Percentiles rank a stretch among this genome's conserved stretches.
Evolutionary conservation across 1,140 invertebrate species (phyloP).

Genomic region (Atta texana): DNA sequence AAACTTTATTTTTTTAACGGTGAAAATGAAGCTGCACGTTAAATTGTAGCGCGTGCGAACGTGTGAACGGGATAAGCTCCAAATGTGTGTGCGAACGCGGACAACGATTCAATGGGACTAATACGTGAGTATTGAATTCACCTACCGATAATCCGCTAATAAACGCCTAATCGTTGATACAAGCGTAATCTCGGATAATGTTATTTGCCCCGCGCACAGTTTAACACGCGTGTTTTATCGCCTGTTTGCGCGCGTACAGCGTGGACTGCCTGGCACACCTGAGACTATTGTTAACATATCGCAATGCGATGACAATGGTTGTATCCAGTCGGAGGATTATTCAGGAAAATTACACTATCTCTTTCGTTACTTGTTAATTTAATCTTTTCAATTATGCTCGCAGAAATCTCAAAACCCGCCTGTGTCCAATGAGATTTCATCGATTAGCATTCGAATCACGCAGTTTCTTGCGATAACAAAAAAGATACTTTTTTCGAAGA

Average conservation of each 20-base stretch:
- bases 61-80: neutral
- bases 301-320: constrained; percentile 18
- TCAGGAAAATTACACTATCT: neutral
- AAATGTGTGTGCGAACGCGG: constrained; percentile 2
- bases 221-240: constrained; percentile 72
- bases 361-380: neutral
- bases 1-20: neutral
- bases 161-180: constrained; percentile 74
- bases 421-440: neutral
- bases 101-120: constrained; percentile 1
- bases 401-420: neutral
- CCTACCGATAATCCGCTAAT: constrained; percentile 72
- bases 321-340: constrained; percentile 21
- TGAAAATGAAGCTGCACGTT: neutral
- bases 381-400: neutral
- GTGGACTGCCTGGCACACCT: constrained; percentile 66
- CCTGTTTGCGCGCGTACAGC: constrained; percentile 67
- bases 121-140: constrained; percentile 52
- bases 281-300: constrained; percentile 72
- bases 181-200: constrained; percentile 71
- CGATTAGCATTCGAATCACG: neutral
- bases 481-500: too few relatives aligned
- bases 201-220: constrained; percentile 65
- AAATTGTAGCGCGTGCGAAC: neutral
- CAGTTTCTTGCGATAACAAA: too few relatives aligned